These are phyloP conservation scores for Epirrhoe alternata DNA, from an alignment of 2,888 invertebrate genomes.

Conservation along the genomic window DNA sequence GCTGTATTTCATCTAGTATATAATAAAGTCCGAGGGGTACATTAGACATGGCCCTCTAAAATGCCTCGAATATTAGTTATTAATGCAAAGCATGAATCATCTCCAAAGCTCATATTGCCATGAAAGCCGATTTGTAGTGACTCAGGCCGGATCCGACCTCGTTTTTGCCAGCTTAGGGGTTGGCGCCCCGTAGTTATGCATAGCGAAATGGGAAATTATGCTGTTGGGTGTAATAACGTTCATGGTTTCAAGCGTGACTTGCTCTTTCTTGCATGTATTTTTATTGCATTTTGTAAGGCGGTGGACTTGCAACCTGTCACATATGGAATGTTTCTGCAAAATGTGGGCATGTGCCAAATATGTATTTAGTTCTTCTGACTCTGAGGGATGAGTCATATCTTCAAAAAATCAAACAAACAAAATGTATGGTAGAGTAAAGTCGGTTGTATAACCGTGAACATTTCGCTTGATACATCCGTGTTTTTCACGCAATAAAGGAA, in stretches of 20 bases:
- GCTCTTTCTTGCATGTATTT: neutral
- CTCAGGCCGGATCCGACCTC: constrained; percentile 18
- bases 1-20: no score
- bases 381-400: no score
- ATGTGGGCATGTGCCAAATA: no score
- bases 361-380: no score
- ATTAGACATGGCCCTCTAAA: neutral
- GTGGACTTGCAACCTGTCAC: neutral
- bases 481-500: neutral
- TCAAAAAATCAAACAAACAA: no score
- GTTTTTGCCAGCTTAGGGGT: constrained; percentile 25
- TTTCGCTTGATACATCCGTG: no score
- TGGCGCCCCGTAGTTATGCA: constrained; percentile 22
- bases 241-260: neutral
- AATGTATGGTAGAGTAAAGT: no score
- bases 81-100: neutral
- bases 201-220: constrained; percentile 22
- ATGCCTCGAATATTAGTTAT: neutral
- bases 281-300: neutral
- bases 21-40: no score
- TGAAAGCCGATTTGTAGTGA: neutral
- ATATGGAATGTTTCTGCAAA: no score
- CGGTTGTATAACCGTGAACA: no score
- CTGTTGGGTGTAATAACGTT: constrained; percentile 12
- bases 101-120: neutral